These are phyloP conservation scores for Eupithecia inturbata DNA, from an alignment of 2,888 invertebrate species.

Conservation along the genomic window DNA sequence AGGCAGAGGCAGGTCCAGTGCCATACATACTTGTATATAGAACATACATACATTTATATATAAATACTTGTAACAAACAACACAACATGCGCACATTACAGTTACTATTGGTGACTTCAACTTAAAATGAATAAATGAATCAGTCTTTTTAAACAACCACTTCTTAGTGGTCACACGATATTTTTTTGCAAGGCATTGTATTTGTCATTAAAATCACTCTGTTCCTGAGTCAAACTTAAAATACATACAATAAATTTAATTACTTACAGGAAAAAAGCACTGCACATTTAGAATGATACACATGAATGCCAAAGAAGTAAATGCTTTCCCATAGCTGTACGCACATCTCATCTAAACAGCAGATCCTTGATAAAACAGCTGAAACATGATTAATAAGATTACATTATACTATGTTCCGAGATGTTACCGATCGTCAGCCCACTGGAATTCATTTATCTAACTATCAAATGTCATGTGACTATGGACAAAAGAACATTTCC, in stretches of 20 bases:
- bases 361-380: conserved; percentile 53
- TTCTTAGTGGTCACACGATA: conserved; percentile 56
- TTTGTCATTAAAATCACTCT: conserved; percentile 65
- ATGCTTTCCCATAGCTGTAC: conserved; percentile 25
- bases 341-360: conserved; percentile 59
- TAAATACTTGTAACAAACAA: conserved; percentile 70
- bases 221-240: conserved; percentile 79
- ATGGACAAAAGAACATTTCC: conserved; percentile 49
- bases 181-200: conserved; percentile 63
- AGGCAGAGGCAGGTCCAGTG: conserved; percentile 47
- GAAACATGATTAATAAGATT: conserved; percentile 59
- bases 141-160: conserved; percentile 78
- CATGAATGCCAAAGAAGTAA: conserved; percentile 61
- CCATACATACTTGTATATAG: conserved; percentile 39
- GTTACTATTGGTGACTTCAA: conserved; percentile 73
- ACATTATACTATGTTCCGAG: conserved; percentile 49
- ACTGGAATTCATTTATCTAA: conserved; percentile 47
- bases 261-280: conserved; percentile 64
- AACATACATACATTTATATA: conserved; percentile 61
- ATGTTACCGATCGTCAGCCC: conserved; percentile 62
- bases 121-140: conserved; percentile 82
- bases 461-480: conserved; percentile 54
- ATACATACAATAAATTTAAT: conserved; percentile 49
- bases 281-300: conserved; percentile 71
- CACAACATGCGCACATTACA: conserved; percentile 57